These are phyloP conservation scores for Peromyscus aztecus DNA, from an alignment of 2,797 vertebrate genomes.

Conservation along the genomic window DNA sequence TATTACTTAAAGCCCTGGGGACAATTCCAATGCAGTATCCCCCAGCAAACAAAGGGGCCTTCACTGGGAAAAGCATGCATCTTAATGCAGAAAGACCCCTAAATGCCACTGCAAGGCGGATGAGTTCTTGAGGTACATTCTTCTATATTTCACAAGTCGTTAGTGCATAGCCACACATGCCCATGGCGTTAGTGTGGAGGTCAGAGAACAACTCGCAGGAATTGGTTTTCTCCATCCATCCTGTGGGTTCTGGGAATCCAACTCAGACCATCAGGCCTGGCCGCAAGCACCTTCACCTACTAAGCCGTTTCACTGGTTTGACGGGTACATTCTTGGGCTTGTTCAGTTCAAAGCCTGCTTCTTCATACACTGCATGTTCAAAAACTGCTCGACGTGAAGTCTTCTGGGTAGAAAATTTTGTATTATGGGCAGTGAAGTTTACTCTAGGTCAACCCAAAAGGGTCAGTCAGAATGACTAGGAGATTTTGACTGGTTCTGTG, in stretches of 20 bases:
- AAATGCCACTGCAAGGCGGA: neutral
- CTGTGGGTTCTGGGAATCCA: neutral
- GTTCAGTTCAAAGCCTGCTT: neutral
- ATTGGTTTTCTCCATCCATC: neutral
- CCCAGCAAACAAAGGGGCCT: neutral
- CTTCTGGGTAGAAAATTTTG: neutral
- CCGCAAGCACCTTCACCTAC: neutral
- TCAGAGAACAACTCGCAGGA: neutral
- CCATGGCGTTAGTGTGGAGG: neutral
- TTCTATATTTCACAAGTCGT: neutral
- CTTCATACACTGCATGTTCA: neutral
- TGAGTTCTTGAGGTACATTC: neutral
- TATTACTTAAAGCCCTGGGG: neutral
- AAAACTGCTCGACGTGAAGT: neutral
- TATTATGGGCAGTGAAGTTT: neutral
- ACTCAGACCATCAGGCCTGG: neutral
- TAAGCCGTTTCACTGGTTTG: neutral
- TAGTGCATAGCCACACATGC: neutral
- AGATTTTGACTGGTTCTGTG: neutral
- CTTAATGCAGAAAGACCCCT: too few relatives aligned
- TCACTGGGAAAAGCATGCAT: neutral
- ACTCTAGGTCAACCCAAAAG: neutral
- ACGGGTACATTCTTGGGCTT: neutral
- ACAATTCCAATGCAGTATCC: neutral
- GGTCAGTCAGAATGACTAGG: neutral